phyloP scores from a whole-genome alignment of 1,140 invertebrate genomes.

The silkworm (Bombyx mori) region ASM3026992v2 NC_085128.1:16102501-16103000 shows the following conservation, averaged over 20 bases:
- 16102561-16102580: background rate
- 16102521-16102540: background rate
- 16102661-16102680: background rate
- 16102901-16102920: too few relatives aligned
- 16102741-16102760: background rate
- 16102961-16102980: conserved; percentile 20
- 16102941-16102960: conserved; percentile 16
- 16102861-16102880: too few relatives aligned
- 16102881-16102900: too few relatives aligned
- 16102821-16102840: too few relatives aligned
- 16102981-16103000: conserved; percentile 12
- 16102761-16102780: too few relatives aligned
- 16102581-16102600: background rate
- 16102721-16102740: background rate
- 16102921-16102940: background rate
- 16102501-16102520: background rate
- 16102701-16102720: background rate
- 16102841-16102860: too few relatives aligned
- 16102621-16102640: background rate
- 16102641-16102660: background rate
- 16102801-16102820: too few relatives aligned
- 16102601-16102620: background rate
- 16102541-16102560: background rate
- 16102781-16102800: too few relatives aligned
- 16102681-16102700: background rate